Evolutionary conservation across 2,797 vertebrate genomes (phyloP), one percentile per base, ranked within the genome.

Genomic region (Microctenopoma lineatum): DNA sequence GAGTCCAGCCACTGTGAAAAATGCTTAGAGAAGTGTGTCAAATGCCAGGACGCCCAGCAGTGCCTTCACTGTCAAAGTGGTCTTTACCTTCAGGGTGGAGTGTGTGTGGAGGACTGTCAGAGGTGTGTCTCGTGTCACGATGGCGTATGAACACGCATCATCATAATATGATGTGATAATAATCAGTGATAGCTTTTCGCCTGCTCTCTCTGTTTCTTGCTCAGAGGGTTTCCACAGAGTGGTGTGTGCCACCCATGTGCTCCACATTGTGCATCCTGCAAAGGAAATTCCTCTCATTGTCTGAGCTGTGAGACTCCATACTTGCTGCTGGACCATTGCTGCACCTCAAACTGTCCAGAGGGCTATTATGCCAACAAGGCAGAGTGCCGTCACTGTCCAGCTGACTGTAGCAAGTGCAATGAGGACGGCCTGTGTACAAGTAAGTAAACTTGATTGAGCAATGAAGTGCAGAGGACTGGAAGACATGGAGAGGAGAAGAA

Each of bases 211-310:
- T 58, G 3, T 18, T 13, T 42, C 52, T 14, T 52, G 57, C 39
- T 2, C 84, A 98, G 97, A 51, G 96, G 96, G 61, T 96, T 95
- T 86, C 95, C 95, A 32, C 89, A 89, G 34, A 84, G 61, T 1
- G 85, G 65, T 0, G 59, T 8, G 16, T 95, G 94, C 73, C 76
- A 42, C 46, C 79, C 72, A 1, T 99, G 97, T 64, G 90, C 83
- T n/a, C 69, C 75, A 7, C 61, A 89, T 58, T 99, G 96, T 79
- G 85, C 79, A 18, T 94, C 94, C 0, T 98, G 97, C 62, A 76
- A 77, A 26, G 89, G 81, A 51, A 92, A 81, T 45, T 76, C 94
- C 56, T 90, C 85, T 54, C 72, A 89, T 77, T 99, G 97, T 79
- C 84, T 91, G 32, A 95, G 93, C 68, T 99, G 98, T 73, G 54